phyloP scores from a whole-genome alignment of 2,797 vertebrate species.

The Okamejei kenojei region DNA sequence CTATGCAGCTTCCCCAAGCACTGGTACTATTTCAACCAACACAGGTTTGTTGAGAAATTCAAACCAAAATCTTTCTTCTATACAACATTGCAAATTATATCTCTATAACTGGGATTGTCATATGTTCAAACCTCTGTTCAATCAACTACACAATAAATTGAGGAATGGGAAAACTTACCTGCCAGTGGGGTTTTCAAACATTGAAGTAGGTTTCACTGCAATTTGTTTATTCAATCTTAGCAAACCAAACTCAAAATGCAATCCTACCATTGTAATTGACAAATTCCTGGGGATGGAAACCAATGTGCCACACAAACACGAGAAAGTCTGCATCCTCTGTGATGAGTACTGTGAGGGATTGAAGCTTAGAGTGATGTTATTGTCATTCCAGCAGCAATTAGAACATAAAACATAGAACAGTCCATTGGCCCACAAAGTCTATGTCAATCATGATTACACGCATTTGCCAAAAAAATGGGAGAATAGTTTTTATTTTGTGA shows the following conservation, averaged over 20 bases:
- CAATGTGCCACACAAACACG: background rate
- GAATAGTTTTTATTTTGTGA: too few species aligned
- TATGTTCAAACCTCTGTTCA: background rate
- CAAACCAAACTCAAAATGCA: background rate
- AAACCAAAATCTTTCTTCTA: background rate
- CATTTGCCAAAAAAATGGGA: too few species aligned
- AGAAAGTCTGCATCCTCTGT: too few species aligned
- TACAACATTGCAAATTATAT: background rate
- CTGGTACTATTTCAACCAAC: background rate
- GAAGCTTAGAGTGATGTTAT: too few species aligned
- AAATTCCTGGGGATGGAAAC: background rate
- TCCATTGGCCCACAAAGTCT: too few species aligned
- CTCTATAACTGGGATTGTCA: background rate
- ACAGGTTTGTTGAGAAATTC: background rate
- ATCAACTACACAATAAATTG: background rate
- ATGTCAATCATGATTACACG: too few species aligned
- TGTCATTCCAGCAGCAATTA: too few species aligned
- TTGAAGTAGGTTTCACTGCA: background rate
- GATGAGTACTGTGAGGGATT: too few species aligned
- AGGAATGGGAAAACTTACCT: background rate
- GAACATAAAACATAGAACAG: too few species aligned
- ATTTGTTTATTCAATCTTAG: constrained; percentile 1
- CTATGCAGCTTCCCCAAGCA: background rate
- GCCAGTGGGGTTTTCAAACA: background rate
- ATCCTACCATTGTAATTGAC: constrained; percentile 13